Evolutionary conservation across 2,113 vertebrate genomes (phyloP), one percentile per base, ranked within the genome.

Genomic region (Vimba vimba): DNA sequence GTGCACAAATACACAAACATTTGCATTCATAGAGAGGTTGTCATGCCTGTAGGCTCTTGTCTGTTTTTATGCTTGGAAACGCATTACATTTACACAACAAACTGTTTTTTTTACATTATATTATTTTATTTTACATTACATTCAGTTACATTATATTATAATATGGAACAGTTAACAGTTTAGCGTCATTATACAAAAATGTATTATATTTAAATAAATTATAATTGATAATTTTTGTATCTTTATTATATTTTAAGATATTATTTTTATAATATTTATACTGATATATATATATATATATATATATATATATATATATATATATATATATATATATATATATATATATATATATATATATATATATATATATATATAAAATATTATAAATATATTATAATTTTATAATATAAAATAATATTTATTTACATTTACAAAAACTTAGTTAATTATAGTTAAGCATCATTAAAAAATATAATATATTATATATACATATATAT

Each of bases 1-100:
- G 43, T 43, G 8, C 43, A 43, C 8, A 43, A 43, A 43, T 43
- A 43, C 30, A 66, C 79, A 82, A 43, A 62, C 64, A 84, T 57
- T 79, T 66, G 66, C 64, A 79, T 25, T 30, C 75, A 68, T 25
- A 76, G 66, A 55, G 62, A 76, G 73, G 79, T 85, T n/a, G 52
- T 36, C 75, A 47, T 50, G 69, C 25, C 59, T 80, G 76, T 52
- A 47, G 68, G 85, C 25, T 64, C 6, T 11, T 23, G 33, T 52
- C 52, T 66, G 80, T 23, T 17, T 55, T 33, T 43, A 85, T 66
- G 30, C 66, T 50, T 71, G 33, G 4, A 39, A 62, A 69, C 15
- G 10, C 27, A 19, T 8, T 6, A 7, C 30, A 0, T 33, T 55
- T 68, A 59, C 13, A 69, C 73, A 71, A 52, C 50, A 39, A 39